Conservation (phyloP, 2,888 invertebrate genomes). For the Ochlodes sylvanus region DNA sequence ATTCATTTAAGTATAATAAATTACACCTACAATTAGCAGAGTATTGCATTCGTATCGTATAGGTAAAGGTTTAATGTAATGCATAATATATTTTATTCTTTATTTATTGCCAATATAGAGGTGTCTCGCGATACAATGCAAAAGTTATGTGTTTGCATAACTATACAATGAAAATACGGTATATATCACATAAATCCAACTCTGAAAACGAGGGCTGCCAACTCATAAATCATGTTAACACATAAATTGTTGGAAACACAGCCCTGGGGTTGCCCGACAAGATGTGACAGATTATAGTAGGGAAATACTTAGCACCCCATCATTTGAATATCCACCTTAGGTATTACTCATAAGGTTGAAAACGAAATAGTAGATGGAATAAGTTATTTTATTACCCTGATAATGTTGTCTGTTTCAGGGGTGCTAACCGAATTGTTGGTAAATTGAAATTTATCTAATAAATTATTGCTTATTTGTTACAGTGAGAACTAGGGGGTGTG, state of each 20-base stretch:
- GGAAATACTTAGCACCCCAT: constrained; percentile 24
- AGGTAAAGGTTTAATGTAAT: not conserved
- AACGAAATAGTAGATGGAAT: constrained; percentile 37
- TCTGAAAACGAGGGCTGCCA: constrained; percentile 57
- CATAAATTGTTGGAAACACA: constrained; percentile 77
- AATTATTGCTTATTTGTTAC: constrained; percentile 62
- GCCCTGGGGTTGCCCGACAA: constrained; percentile 61
- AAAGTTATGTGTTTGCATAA: constrained; percentile 20
- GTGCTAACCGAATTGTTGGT: constrained; percentile 71
- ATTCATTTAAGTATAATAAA: no score
- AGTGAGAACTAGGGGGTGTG: constrained; percentile 22
- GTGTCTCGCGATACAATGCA: constrained; percentile 10
- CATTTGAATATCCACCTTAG: constrained; percentile 45
- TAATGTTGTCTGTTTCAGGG: constrained; percentile 68
- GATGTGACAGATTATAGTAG: constrained; percentile 52
- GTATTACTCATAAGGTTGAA: constrained; percentile 27
- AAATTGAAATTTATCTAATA: constrained; percentile 83
- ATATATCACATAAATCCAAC: constrained; percentile 37
- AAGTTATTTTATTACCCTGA: constrained; percentile 70
- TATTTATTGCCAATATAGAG: constrained; percentile 9
- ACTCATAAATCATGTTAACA: constrained; percentile 81
- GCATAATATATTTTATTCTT: not conserved
- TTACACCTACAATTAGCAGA: no score
- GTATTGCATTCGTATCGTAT: not conserved
- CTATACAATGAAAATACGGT: constrained; percentile 31